Evolutionary conservation across 2,888 invertebrate genomes (phyloP), one percentile per base, ranked within the genome.

Genomic region (Rotaria magnacalcarata): DNA sequence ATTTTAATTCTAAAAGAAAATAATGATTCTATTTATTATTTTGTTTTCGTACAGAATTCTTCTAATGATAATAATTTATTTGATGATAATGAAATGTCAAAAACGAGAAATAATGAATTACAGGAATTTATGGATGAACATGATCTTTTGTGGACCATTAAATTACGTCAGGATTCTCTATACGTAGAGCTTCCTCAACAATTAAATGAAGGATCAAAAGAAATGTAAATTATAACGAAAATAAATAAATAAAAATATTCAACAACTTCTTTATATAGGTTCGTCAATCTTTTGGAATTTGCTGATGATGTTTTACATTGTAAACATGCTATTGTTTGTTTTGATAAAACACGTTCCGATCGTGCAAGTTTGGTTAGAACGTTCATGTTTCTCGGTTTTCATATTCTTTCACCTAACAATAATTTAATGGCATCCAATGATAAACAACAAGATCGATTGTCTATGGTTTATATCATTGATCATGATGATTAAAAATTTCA

Each of bases 301-400:
- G 80, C 80, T 47, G 80, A 80, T 11, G 80, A 47, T 24, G 16
- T n/a, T 16, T 14, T 80, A 7, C 24, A 43, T 19, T 80, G 80
- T 47, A 80, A 80, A 80, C 8, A 80, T 43, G 47, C 47, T 8
- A 47, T 80, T 47, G 47, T 80, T 2, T 80, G 19, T 80, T 80
- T 80, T n/a, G 47, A 80, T 47, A 80, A 80, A 14, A 80, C 43
- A 47, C 80, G 80, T 43, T 24, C 43, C n/a, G 80, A 80, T 47
- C 80, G 80, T 11, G 80, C 80, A 47, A 24, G 47, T 24, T 47
- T 80, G 11, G 80, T 80, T 8, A 43, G 14, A 80, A 80, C 80
- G 8, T 80, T 80, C 24, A 80, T 80, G 80, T 80, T 80, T 80
- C 47, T 80, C 5, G 80, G 80, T 47, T 80, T 80, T 47, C 80